Conservation (phyloP, 2,797 vertebrate genomes). For the Parotocinclus haroldoi region DNA sequence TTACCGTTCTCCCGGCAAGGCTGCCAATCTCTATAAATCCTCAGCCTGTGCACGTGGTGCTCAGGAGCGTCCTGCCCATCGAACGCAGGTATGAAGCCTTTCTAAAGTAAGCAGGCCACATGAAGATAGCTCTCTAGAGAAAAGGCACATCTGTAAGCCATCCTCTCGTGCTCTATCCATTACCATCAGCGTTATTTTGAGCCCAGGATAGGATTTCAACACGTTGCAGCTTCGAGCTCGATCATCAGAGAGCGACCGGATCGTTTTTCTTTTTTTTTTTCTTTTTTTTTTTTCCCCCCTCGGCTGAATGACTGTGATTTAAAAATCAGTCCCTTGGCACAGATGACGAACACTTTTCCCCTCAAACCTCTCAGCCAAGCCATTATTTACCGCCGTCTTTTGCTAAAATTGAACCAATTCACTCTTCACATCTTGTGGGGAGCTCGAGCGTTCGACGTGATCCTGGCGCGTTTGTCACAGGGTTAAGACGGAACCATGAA, state of each 20-base stretch:
- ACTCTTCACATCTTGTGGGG: constrained; percentile 1
- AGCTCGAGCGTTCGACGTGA: neutral
- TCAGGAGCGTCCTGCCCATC: neutral
- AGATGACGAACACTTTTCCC: no score
- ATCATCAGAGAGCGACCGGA: neutral
- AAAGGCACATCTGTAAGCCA: constrained; percentile 15
- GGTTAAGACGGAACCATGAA: neutral
- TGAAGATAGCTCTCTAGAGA: neutral
- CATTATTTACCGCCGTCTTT: no score
- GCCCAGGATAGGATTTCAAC: neutral
- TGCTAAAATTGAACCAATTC: constrained; percentile 1
- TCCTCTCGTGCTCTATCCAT: neutral
- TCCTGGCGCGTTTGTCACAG: constrained; percentile 5
- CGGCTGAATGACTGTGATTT: no score
- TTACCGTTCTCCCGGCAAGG: neutral
- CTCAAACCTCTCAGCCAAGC: no score
- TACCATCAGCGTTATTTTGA: neutral
- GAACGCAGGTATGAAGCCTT: neutral
- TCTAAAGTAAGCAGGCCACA: neutral
- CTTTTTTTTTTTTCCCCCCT: neutral
- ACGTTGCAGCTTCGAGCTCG: neutral
- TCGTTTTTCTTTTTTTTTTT: neutral
- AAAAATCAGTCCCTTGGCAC: no score
- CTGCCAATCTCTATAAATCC: constrained; percentile 23
- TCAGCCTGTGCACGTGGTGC: neutral